Evolutionary conservation across 1,140 invertebrate species (phyloP).

Genomic region (Chrysoperla carnea): DNA sequence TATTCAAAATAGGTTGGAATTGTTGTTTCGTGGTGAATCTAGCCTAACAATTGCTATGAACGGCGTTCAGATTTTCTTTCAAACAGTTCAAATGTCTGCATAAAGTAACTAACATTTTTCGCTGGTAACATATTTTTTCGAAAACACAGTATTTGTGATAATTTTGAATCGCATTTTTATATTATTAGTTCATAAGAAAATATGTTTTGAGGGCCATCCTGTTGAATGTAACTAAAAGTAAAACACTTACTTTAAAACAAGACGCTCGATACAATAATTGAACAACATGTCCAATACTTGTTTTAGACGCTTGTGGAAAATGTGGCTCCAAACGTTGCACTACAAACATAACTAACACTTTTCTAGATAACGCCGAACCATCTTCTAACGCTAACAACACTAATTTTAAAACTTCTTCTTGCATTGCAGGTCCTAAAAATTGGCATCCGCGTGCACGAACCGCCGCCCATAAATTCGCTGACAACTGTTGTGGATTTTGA

Average conservation of each 20-base stretch:
- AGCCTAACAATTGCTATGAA: no score
- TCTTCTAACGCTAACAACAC: slow-evolving; percentile 89
- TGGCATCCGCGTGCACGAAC: slow-evolving; percentile 93
- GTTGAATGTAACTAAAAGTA: no score
- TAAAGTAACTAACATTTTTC: no score
- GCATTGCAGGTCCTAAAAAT: slow-evolving; percentile 98
- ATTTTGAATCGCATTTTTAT: neutral
- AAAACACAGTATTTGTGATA: no score
- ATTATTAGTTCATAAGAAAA: neutral
- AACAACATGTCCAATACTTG: slow-evolving; percentile 96
- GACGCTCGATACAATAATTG: slow-evolving; percentile 93
- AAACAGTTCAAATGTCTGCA: no score
- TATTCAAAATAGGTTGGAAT: no score
- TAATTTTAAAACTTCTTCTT: slow-evolving; percentile 92
- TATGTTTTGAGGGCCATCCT: no score
- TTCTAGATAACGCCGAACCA: slow-evolving; percentile 89
- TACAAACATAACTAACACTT: slow-evolving; percentile 97
- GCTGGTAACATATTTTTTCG: no score
- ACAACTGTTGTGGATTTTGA: slow-evolving; percentile 82
- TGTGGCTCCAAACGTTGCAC: slow-evolving; percentile 88
- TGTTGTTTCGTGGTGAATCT: no score
- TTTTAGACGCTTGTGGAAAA: slow-evolving; percentile 96
- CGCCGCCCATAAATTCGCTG: slow-evolving; percentile 91
- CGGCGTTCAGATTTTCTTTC: no score
- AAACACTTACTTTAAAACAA: slow-evolving; percentile 82